phyloP scores from a whole-genome alignment of 1,140 invertebrate genomes.

The Drosophila teissieri region DNA sequence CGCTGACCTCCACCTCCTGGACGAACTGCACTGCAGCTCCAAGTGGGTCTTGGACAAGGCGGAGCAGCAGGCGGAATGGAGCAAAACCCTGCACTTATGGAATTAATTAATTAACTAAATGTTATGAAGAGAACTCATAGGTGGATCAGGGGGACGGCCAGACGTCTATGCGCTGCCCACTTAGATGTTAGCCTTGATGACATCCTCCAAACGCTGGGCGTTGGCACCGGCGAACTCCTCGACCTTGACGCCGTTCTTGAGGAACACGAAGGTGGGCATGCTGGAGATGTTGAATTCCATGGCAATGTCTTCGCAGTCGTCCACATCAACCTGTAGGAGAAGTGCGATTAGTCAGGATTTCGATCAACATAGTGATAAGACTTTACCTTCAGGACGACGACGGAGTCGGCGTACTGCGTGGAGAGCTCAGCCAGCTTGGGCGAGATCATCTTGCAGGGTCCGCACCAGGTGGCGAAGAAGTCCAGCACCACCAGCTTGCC shows the following conservation, averaged over 20 bases:
- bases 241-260: constrained; percentile 91
- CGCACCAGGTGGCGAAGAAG: constrained; percentile 93
- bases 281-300: constrained; percentile 92
- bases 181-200: constrained; percentile 58
- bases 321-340: constrained; percentile 93
- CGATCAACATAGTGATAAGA: too few species aligned
- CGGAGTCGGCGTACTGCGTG: constrained; percentile 85
- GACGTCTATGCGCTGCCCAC: constrained; percentile 7
- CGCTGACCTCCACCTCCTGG: neutral
- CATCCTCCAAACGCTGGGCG: constrained; percentile 87
- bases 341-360: neutral
- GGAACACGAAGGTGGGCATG: constrained; percentile 97
- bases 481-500: constrained; percentile 95
- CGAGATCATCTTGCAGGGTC: constrained; percentile 96
- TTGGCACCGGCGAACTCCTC: constrained; percentile 93
- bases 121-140: constrained; percentile 50
- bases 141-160: constrained; percentile 35
- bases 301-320: constrained; percentile 94
- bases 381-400: constrained; percentile 87
- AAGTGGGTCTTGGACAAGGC: neutral
- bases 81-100: constrained; percentile 66
- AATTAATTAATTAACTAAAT: constrained; percentile 68
- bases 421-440: constrained; percentile 91
- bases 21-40: constrained; percentile 26
- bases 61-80: constrained; percentile 2